Conservation (phyloP, 2,113 vertebrate species). For the Xiphias gladius region DNA sequence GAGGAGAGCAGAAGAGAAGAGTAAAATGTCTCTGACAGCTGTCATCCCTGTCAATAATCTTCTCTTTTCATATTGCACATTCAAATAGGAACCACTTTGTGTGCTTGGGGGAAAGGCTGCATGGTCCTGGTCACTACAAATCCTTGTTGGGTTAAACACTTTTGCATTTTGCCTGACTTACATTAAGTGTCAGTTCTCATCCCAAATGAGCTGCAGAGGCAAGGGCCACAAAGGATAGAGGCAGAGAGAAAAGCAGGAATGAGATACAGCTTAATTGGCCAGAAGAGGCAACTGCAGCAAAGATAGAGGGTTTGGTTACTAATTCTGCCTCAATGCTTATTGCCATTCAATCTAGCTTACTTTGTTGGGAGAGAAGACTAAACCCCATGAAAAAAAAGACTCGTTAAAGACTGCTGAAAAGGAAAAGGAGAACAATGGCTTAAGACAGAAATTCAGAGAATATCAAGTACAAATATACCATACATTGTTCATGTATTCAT, state of each 20-base stretch:
- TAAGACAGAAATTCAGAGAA: constrained; percentile 26
- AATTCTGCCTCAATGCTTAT: constrained; percentile 55
- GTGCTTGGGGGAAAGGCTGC: neutral
- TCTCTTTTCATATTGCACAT: constrained; percentile 10
- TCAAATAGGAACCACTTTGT: constrained; percentile 18
- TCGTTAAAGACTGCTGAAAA: constrained; percentile 52
- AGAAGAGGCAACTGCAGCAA: constrained; percentile 45
- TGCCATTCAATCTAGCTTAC: constrained; percentile 50
- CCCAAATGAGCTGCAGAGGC: constrained; percentile 52
- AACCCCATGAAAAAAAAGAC: constrained; percentile 45
- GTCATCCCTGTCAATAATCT: constrained; percentile 28
- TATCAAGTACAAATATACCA: constrained; percentile 24
- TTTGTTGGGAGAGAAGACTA: constrained; percentile 23
- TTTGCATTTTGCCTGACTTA: constrained; percentile 59
- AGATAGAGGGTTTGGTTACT: constrained; percentile 59
- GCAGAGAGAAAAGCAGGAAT: neutral
- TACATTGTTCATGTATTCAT: constrained; percentile 20
- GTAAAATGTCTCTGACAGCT: constrained; percentile 16
- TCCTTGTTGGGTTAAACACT: constrained; percentile 57
- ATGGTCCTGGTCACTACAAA: constrained; percentile 48
- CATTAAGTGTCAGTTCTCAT: constrained; percentile 50
- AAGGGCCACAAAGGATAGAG: constrained; percentile 29
- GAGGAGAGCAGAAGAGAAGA: neutral
- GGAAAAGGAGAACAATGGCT: constrained; percentile 34
- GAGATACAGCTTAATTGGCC: constrained; percentile 58